Base-by-base conservation (phyloP, 2,113 vertebrate genomes). In the Dipodomys spectabilis region DNA sequence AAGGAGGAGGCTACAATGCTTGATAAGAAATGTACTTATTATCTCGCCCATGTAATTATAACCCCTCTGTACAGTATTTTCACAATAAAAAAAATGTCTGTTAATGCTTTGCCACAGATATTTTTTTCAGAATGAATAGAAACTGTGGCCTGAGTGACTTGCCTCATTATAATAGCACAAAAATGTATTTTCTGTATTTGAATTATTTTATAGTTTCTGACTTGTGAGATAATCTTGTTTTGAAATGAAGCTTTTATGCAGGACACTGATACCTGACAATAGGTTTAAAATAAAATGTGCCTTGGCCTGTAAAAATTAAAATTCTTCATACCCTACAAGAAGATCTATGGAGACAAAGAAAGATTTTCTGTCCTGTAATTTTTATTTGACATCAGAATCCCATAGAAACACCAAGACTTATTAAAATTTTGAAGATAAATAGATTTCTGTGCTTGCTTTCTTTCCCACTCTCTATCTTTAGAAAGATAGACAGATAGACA, bases 241-340 rank as follows among this genome's bases (percentile, higher is more conserved):
- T 91, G 32, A 88, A 84, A 92, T 82, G 30, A 89, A 69, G 25
- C 16, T 73, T 44, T 57, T 71, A 20, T 57, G 69, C 86, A 86
- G 73, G 28, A 12, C 72, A 53, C 30, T 84, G 62, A n/a, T 88
- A 7, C 82, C 49, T 86, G 82, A 92, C 86, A 89, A 74, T 44
- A 95, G 35, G 77, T 88, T 81, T 88, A 93, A 94, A 86, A 87
- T 92, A 23, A 93, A 89, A 93, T 39, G 39, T 39, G 5, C 13
- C 18, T 28, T 91, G 81, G 12, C 77, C 49, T 90, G 64, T 91
- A 86, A 92, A 91, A 91, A 75, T 68, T 73, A 27, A 71, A 72
- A 90, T 80, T 84, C 92, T 65, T 88, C n/a, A 82, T 92, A 53
- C 32, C 39, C 69, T 81, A 20, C 0, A 69, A 64, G 62, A 93